Conservation (phyloP, 1,140 invertebrate genomes). For the Drosophila kikkawai region DNA sequence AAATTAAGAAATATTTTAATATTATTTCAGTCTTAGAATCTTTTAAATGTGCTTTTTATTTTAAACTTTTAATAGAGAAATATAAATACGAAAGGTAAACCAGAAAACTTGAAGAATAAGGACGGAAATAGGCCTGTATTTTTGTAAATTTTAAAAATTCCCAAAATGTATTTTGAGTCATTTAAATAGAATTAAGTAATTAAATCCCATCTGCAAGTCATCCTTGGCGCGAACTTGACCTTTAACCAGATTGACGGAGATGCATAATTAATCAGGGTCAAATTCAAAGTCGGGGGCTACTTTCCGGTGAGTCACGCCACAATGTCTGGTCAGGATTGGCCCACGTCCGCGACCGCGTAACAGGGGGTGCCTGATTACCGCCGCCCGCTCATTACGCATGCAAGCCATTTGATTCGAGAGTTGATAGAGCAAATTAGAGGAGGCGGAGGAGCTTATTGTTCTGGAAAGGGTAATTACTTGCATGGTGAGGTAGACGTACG, state of each 20-base stretch:
- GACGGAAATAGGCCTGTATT: neutral
- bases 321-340: conserved; percentile 16
- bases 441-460: conserved; percentile 4
- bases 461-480: conserved; percentile 66
- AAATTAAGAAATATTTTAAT: no score
- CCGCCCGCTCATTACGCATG: conserved; percentile 50
- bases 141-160: no score
- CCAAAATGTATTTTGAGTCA: neutral
- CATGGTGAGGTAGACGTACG: conserved; percentile 77
- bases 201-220: neutral
- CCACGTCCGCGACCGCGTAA: conserved; percentile 2
- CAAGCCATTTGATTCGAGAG: conserved; percentile 37
- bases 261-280: conserved; percentile 39
- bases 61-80: no score
- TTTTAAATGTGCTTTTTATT: no score
- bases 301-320: conserved; percentile 29
- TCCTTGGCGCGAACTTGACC: neutral
- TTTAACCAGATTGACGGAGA: conserved; percentile 9
- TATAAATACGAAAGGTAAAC: no score
- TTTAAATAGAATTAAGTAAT: neutral
- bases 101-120: neutral
- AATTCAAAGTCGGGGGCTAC: conserved; percentile 30
- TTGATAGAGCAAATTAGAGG: conserved; percentile 9
- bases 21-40: neutral
- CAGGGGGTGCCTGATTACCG: neutral